These are phyloP conservation scores for Prosapia bicincta DNA, from an alignment of 2,888 invertebrate genomes.

Conservation along the genomic window DNA sequence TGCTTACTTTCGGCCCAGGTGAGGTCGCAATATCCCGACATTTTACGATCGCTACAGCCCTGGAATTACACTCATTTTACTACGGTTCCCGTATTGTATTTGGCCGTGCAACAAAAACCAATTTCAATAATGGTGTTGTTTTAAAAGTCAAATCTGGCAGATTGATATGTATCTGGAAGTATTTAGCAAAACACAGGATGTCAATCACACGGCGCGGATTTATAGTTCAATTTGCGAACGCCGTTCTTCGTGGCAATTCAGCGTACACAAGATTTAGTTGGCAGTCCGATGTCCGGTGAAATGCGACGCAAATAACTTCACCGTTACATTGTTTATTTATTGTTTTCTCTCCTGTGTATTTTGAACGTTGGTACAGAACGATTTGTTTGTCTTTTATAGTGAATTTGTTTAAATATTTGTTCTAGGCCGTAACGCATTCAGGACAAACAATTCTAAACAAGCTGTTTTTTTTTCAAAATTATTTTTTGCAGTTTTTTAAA, in stretches of 20 bases:
- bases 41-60: not conserved
- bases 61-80: not conserved
- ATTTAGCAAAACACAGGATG: not conserved
- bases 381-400: too few relatives aligned
- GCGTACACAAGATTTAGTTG: not conserved
- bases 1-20: not conserved
- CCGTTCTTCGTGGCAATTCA: not conserved
- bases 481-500: too few relatives aligned
- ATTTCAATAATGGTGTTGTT: constrained; percentile 2
- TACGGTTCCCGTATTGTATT: not conserved
- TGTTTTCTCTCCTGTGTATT: not conserved
- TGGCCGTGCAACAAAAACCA: not conserved
- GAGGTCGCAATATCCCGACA: not conserved
- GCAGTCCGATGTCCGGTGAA: not conserved
- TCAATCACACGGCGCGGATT: not conserved
- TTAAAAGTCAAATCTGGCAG: not conserved
- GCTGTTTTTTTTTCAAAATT: too few relatives aligned
- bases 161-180: not conserved
- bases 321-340: not conserved
- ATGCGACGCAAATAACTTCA: not conserved
- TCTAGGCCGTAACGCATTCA: too few relatives aligned
- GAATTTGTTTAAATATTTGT: too few relatives aligned
- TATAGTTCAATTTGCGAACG: not conserved
- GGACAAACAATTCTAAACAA: too few relatives aligned
- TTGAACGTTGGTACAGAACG: too few relatives aligned